These are phyloP conservation scores for Bovichtus diacanthus DNA, from an alignment of 2,797 vertebrate genomes.

Conservation along the genomic window DNA sequence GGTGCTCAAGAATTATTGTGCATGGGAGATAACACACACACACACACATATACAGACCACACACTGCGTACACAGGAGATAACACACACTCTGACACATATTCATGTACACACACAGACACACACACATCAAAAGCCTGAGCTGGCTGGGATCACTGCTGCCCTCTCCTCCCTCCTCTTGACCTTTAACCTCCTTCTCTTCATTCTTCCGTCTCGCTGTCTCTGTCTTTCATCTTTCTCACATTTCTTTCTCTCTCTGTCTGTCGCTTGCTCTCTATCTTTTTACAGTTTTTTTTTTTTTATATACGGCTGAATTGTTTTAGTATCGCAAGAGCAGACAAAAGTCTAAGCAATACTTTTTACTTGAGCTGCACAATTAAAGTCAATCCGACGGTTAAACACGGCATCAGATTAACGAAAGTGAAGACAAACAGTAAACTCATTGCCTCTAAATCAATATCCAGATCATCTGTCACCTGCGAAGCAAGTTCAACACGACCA, in stretches of 20 bases:
- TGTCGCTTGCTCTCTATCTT: not conserved
- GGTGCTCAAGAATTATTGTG: conserved; percentile 55
- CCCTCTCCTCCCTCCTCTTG: conserved; percentile 74
- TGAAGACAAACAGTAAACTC: too few relatives aligned
- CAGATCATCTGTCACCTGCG: too few relatives aligned
- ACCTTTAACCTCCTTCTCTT: conserved; percentile 67
- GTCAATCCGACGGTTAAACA: too few relatives aligned
- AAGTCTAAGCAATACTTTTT: not conserved
- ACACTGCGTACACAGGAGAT: conserved; percentile 56
- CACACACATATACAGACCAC: conserved; percentile 57
- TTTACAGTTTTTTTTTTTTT: not conserved
- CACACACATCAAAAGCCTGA: conserved; percentile 61
- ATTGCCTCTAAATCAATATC: too few relatives aligned
- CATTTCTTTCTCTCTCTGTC: conserved; percentile 21
- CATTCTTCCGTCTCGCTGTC: conserved; percentile 45
- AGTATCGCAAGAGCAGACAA: not conserved
- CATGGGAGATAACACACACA: conserved; percentile 44
- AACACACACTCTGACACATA: conserved; percentile 40
- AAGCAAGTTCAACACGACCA: too few relatives aligned
- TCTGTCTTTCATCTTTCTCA: conserved; percentile 65
- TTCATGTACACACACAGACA: conserved; percentile 25
- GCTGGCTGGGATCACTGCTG: conserved; percentile 60
- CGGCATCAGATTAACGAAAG: not conserved
- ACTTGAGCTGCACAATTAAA: not conserved
- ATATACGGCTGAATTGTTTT: not conserved